Evolutionary conservation across 2,888 invertebrate genomes (phyloP), one percentile per base, ranked within the genome.

Genomic region (Thera obeliscata): DNA sequence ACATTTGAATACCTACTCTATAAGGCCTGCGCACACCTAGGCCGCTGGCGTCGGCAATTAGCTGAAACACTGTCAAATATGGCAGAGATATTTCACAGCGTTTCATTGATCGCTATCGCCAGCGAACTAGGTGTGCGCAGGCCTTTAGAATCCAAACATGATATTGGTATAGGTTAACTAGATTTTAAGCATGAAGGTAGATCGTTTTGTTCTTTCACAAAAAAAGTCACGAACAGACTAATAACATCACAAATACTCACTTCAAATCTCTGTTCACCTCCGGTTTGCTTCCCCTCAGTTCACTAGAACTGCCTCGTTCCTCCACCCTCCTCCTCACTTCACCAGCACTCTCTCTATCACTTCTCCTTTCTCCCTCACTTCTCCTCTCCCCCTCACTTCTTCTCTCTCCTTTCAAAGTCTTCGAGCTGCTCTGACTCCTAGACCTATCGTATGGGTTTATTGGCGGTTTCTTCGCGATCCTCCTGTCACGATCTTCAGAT

Each of bases 391-490:
- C 67, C 38, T 75, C 74, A n/a, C 67, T 74, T 9, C 62, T 61
- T 49, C 65, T 72, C n/a, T 72, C 74, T 11, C 64, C 70, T 66
- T 89, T 92, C 73, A 92, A 75, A 1, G 91, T 93, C 81, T 93
- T 93, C 1, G 92, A 90, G 63, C 91, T 91, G 78, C 94, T 92
- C 74, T 93, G 92, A 80, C 92, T 94, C 56, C 93, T 85, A 0
- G 90, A 91, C 61, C 88, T 81, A 33, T 93, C 93, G 56, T 92
- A 90, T 0, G 94, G 94, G 73, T 87, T 93, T 71, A 91, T 90
- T 0, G 94, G 94, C 0, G 92, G 91, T 72, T 93, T 94, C 46
- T 82, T 77, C 3, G 79, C 80, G 54, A 79, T 75, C 43, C 84
- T 87, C 70, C 86, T 83, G 61, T 86, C 85, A 52, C 90, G 87